Base-by-base conservation (phyloP, 1,140 invertebrate genomes). In the Drosophila truncata region DNA sequence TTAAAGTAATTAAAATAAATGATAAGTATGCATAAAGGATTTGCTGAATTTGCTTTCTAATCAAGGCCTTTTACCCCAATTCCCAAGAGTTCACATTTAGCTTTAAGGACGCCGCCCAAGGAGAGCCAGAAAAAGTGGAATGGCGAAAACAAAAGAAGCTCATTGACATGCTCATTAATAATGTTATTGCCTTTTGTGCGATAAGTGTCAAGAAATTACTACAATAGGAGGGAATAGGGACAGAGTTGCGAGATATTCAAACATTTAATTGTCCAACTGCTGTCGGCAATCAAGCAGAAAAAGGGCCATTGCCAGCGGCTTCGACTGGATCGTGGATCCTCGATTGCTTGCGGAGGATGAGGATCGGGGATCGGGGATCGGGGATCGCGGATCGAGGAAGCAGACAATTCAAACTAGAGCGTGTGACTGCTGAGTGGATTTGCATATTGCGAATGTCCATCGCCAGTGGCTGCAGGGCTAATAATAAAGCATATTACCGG, bases 91-190 rank as follows among this genome's bases (percentile, higher is more conserved):
- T 67, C 37, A 14, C 29, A 70, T 25, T 66, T 66, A 67, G 20
- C 62, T 42, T 37, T 66, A 70, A 67, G 66, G 63, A 67, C 31
- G 39, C 29, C 63, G 47, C 29, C 66, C 66, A 70, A 70, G 66
- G 66, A 44, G 33, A 70, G 64, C 47, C 66, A 46, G 63, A 70
- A 67, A 67, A 67, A 67, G 66, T 42, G 63, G 49, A 37, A 33
- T 67, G n/a, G 18, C 7, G 63, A 79, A 84, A 64, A 88, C 80
- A 88, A 88, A 84, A 52, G 81, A 82, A 69, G 57, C 85, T 91
- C 85, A 90, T 90, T 90, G 85, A 90, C 85, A 90, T 90, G 86
- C 86, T 90, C 85, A 90, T 90, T 90, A 90, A 90, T 90, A 91
- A 90, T 91, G 81, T 90, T 90, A 90, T 90, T 90, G 86, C 85